phyloP scores from a whole-genome alignment of 64 coral and sea anemone species.

The Exaiptasia diaphana region DNA sequence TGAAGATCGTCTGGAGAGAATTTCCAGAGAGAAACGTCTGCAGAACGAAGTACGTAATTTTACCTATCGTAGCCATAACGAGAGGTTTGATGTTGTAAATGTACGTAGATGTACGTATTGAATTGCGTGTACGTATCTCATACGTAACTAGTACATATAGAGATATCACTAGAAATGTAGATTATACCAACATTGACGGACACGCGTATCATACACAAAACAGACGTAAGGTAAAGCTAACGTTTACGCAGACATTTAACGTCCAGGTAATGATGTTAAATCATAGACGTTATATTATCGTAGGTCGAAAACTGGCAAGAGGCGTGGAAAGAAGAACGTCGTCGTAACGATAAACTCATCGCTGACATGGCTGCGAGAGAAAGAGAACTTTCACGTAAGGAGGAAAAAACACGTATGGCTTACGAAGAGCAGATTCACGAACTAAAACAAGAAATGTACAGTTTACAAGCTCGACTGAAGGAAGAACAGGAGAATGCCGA shows the following conservation, averaged over 20 bases:
- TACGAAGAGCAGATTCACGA: slow-evolving; percentile 91
- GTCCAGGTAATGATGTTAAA: no score
- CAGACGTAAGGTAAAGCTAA: no score
- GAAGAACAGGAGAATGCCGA: slow-evolving; percentile 73
- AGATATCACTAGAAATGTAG: no score
- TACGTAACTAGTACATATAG: no score
- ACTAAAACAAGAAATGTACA: slow-evolving; percentile 90
- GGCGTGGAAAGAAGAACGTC: slow-evolving; percentile 86
- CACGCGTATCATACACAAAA: no score
- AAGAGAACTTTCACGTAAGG: slow-evolving; percentile 72
- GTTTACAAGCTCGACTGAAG: slow-evolving; percentile 59
- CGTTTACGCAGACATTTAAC: no score
- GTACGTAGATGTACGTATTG: no score
- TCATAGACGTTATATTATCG: no score
- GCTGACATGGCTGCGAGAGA: slow-evolving; percentile 68
- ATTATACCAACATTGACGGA: no score
- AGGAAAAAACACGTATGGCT: slow-evolving; percentile 61
- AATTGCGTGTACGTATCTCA: no score
- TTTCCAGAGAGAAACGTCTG: slow-evolving; percentile 75
- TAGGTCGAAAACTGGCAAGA: slow-evolving; percentile 83
- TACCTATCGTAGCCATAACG: no score
- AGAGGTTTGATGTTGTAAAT: no score
- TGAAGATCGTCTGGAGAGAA: slow-evolving; percentile 18
- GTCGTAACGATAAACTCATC: slow-evolving; percentile 84
- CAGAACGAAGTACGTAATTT: slow-evolving; percentile 37